Base-by-base conservation (phyloP, 2,888 invertebrate species). In the Mongoloraphidia duomilia region DNA sequence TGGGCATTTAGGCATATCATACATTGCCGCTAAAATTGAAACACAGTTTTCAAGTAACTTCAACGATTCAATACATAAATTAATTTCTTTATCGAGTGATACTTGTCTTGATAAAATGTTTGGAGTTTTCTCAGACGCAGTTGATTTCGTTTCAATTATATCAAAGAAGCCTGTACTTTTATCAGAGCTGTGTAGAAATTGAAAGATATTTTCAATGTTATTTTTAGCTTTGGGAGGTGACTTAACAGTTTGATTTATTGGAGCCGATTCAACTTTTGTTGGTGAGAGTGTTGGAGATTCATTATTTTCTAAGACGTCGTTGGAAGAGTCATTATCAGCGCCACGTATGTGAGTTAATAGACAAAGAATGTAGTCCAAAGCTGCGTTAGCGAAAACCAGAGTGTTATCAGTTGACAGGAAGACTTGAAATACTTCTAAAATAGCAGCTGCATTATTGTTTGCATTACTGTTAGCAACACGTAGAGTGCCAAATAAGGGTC, bases 331-430 rank as follows among this genome's bases (percentile, higher is more conserved):
- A 43, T 73, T 73, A 59, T 81, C 81, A 35, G 81, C 72, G 33
- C 85, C 87, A 61, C 82, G 78, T 8, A 89, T 84, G 57, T 76
- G 76, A 26, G 83, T 82, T 36, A 95, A 69, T 9, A 95, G 74
- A 65, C 95, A 95, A 5, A 93, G 70, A 49, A 95, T 91, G 61
- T 93, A 95, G 63, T 95, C 95, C 8, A 94, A 75, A 5, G 93
- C 92, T 12, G 94, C 93, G 65, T 93, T 93, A 3, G 93, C 87
- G 65, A 95, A 94, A 1, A 95, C 93, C 47, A 90, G 69, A 12
- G 93, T 85, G 61, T 95, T 93, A 61, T 95, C 92, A 12, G 93
- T 93, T 55, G 84, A 84, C 3, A 96, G 77, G 65, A 95, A 97
- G 26, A 92, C 89, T 63, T 88, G 83, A 62, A 97, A 95, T 46